These are phyloP conservation scores for Entosphenus tridentatus DNA, from an alignment of 2,113 vertebrate genomes.

Conservation along the genomic window DNA sequence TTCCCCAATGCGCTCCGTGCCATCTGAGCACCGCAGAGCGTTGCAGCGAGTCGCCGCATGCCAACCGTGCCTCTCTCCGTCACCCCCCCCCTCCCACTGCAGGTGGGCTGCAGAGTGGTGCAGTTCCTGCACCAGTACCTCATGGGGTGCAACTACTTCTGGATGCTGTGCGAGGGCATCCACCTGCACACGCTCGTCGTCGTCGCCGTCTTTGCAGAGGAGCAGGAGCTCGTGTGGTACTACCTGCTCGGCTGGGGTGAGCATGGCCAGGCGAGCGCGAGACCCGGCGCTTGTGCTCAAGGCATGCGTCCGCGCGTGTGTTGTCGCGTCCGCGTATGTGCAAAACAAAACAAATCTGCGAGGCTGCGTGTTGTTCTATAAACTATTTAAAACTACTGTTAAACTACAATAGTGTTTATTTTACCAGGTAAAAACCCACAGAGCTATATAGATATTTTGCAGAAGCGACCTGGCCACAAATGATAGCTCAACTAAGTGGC, in stretches of 20 bases:
- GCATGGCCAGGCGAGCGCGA: slow-evolving; percentile 17
- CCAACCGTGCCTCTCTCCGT: background rate
- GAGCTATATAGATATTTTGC: too few species aligned
- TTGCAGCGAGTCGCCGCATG: too few species aligned
- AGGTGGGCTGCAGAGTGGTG: slow-evolving; percentile 73
- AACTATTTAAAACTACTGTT: background rate
- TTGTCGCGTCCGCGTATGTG: background rate
- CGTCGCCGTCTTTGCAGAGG: slow-evolving; percentile 63
- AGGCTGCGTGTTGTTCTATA: too few species aligned
- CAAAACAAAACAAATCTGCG: background rate
- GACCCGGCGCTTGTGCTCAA: background rate
- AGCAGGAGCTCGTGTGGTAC: slow-evolving; percentile 69
- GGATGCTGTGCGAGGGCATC: slow-evolving; percentile 97
- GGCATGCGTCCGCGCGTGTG: too few species aligned
- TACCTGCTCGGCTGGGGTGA: slow-evolving; percentile 92
- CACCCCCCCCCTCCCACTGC: slow-evolving; percentile 9
- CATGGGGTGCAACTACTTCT: slow-evolving; percentile 91
- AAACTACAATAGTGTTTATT: background rate
- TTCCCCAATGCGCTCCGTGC: too few species aligned
- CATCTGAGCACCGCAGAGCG: too few species aligned
- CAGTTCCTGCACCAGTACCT: slow-evolving; percentile 91
- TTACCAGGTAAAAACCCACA: background rate
- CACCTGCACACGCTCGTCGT: slow-evolving; percentile 87
- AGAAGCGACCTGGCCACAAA: too few species aligned
- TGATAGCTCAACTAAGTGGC: too few species aligned